Evolutionary conservation across 2,113 vertebrate species (phyloP), one percentile per base, ranked within the genome.

Genomic region (Hypomesus transpacificus): DNA sequence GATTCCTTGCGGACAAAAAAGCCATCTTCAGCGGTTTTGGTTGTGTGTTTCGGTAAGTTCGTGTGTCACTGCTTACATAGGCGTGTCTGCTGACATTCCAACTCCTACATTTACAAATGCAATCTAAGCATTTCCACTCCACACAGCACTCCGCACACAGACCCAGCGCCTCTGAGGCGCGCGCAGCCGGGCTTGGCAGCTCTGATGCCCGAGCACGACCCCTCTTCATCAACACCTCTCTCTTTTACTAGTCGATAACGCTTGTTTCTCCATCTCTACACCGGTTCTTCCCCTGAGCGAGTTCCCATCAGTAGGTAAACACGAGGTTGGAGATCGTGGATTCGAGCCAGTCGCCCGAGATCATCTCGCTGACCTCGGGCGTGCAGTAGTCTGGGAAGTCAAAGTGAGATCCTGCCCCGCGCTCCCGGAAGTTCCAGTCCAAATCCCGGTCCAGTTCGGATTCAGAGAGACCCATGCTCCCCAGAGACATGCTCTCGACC

Each of bases 321-420:
- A 98, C 97, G 87, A 99, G 91, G 93, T 98, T 97, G 86, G 97
- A 98, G 87, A 99, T 97, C 88, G 95, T 99, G 90, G 97, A 97
- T 91, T 98, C 96, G 81, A 98, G 94, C 96, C 96, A 98, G 93
- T 98, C 97, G 82, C 97, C 97, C 71, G 96, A 97, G 90, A 98
- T 98, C 96, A 98, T 95, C 90, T 98, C 97, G 92, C 95, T 98
- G 91, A 98, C 96, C 92, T 98, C 97, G 51, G 96, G 97, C 60
- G 97, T 98, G 92, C 97, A 98, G 92, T 98, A 98, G 93, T 98
- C 97, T 84, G 97, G 96, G 87, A 98, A 98, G 90, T 98, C 97
- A 80, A 98, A 98, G 89, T 98, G 97, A 70, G 97, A 98, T 28
- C 95, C 96, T 28, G 95, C 95, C 79, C 96, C 96, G 58, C 95